Conservation (phyloP, 2,888 invertebrate genomes). For the Leptura quadrifasciata region DNA sequence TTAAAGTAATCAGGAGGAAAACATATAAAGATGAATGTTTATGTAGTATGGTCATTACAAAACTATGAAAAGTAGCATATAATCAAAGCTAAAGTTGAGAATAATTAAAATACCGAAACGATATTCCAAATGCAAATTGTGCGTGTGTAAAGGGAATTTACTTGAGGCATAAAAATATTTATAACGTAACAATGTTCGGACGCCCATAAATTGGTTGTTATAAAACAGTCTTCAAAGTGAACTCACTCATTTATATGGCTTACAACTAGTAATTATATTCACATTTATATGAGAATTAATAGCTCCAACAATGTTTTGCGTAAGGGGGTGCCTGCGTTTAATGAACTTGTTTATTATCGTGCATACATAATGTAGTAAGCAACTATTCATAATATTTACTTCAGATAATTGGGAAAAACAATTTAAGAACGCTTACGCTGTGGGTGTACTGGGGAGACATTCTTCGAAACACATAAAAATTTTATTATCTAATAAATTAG, state of each 20-base stretch:
- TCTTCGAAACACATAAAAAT: constrained; percentile 12
- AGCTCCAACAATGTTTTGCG: constrained; percentile 21
- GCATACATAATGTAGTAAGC: background rate
- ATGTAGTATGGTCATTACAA: constrained; percentile 1
- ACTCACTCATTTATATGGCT: constrained; percentile 16
- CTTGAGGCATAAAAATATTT: constrained; percentile 29
- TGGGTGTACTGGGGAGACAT: background rate
- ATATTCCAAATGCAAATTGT: constrained; percentile 38
- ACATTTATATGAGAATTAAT: constrained; percentile 34
- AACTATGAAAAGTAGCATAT: constrained; percentile 17
- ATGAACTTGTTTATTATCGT: constrained; percentile 28
- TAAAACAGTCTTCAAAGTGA: constrained; percentile 32
- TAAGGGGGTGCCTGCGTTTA: constrained; percentile 23
- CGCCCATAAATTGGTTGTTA: constrained; percentile 26
- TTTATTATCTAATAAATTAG: constrained; percentile 29
- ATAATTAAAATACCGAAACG: constrained; percentile 32
- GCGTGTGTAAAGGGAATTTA: constrained; percentile 32
- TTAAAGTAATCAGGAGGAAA: background rate
- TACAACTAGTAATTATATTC: constrained; percentile 37
- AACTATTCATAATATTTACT: constrained; percentile 8
- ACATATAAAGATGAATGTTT: background rate
- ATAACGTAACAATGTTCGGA: constrained; percentile 31
- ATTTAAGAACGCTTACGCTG: constrained; percentile 18
- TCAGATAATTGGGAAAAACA: constrained; percentile 32
- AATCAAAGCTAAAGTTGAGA: constrained; percentile 20